Base-by-base conservation (phyloP, 1,140 invertebrate species). In the Argopecten irradians region DNA sequence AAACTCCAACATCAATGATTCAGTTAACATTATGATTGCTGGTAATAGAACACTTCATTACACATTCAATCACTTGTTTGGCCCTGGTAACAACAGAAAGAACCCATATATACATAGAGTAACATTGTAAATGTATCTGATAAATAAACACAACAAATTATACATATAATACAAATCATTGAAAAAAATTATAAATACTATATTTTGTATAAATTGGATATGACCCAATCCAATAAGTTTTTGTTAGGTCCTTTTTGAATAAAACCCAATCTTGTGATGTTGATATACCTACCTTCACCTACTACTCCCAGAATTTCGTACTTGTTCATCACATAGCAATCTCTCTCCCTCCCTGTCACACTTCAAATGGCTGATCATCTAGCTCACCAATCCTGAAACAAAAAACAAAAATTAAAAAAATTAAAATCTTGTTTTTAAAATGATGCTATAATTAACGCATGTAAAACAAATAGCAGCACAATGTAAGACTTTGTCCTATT, bases 231-330 rank as follows among this genome's bases (percentile, higher is more conserved):
- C n/a, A 9, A 34, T 7, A 82, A n/a, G n/a, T 41, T 16, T 35
- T 16, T 7, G 85, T 9, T 82, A 41, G 32, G 16, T 9, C 3
- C 1, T 39, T 19, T 43, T 22, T 86, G 85, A 22, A 19, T 82
- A 5, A 19, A 22, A 22, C n/a, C 22, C 55, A 9, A 28, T 5
- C 28, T 86, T 39, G 19, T 88, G 22, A 39, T 34, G 43, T n/a
- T n/a, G n/a, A n/a, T n/a, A n/a, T 90, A 93, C 94, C 91, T 86
- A 95, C 95, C 95, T 95, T 96, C 95, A 85, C 95, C 95, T 88
- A 96, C 95, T 84, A 95, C 93, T 82, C 94, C 94, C 83, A 96
- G 91, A 89, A 95, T 94, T 92, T 95, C 93, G 93, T 95, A 96
- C 92, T 96, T 96, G 93, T 96, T 95, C 95, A 95, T 95, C 88